phyloP scores from a whole-genome alignment of 35 echinoderm and acorn worm species.

The Hemicentrotus pulcherrimus region DNA sequence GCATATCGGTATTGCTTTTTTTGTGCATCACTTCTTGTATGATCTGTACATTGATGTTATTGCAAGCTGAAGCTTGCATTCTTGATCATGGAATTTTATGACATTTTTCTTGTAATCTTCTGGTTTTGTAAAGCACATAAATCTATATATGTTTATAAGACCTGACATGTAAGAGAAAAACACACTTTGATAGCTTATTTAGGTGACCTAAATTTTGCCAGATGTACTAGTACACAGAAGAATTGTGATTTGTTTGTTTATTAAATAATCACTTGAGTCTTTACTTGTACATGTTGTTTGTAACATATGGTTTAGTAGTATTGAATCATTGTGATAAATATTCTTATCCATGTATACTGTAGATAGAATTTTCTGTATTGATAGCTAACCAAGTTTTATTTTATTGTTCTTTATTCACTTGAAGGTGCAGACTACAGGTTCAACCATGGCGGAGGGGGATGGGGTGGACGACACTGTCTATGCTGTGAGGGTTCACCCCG shows the following conservation, averaged over 20 bases:
- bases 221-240: too few species aligned
- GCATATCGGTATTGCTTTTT: not conserved
- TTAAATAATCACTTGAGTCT: not conserved
- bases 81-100: too few species aligned
- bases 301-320: not conserved
- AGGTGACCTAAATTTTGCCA: too few species aligned
- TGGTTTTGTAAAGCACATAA: too few species aligned
- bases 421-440: constrained; percentile 21
- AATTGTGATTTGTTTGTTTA: not conserved
- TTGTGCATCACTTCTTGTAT: not conserved
- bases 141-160: too few species aligned
- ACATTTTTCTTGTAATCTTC: too few species aligned
- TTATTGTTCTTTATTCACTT: not conserved
- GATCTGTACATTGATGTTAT: not conserved
- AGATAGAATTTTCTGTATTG: not conserved
- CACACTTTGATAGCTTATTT: too few species aligned
- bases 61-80: too few species aligned
- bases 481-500: constrained; percentile 88
- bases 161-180: too few species aligned
- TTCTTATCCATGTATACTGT: not conserved
- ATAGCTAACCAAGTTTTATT: not conserved
- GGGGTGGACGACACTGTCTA: constrained; percentile 84
- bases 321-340: not conserved
- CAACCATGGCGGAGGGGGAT: constrained; percentile 38
- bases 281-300: not conserved